Conservation (phyloP, 23 tunicate genomes). For the Styela clava region DNA sequence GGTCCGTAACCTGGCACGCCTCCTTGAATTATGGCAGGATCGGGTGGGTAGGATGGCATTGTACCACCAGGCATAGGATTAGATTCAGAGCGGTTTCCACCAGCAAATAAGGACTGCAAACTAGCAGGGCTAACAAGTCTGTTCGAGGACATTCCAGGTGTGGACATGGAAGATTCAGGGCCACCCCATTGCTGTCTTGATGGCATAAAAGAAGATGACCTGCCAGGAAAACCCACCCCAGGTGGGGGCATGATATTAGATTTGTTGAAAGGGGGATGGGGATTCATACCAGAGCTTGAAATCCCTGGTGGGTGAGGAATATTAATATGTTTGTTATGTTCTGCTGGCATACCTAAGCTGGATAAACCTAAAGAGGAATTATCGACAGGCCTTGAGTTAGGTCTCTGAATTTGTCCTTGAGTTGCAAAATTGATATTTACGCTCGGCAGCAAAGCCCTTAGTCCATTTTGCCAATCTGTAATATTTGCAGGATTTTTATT, state of each 20-base stretch:
- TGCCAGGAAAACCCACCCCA: background rate
- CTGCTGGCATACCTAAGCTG: constrained; percentile 21
- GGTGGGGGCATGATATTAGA: constrained; percentile 18
- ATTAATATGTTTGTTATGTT: background rate
- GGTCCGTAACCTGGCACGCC: constrained; percentile 15
- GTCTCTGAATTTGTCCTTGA: background rate
- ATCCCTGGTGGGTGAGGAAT: constrained; percentile 30
- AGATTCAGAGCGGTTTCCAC: constrained; percentile 10
- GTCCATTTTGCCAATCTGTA: constrained; percentile 70
- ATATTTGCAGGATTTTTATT: constrained; percentile 1
- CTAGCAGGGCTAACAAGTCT: constrained; percentile 17
- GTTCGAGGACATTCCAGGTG: constrained; percentile 14
- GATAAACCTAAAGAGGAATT: constrained; percentile 19
- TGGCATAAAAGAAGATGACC: background rate
- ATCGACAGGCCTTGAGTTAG: background rate
- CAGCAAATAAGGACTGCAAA: constrained; percentile 10
- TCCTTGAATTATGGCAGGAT: constrained; percentile 76
- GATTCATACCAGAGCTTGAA: background rate
- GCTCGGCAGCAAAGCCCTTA: constrained; percentile 79
- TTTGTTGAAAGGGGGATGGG: background rate
- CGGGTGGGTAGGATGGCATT: constrained; percentile 27
- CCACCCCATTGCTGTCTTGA: constrained; percentile 13
- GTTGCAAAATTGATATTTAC: constrained; percentile 86
- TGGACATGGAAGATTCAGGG: constrained; percentile 13
- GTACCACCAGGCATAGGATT: constrained; percentile 14